These are phyloP conservation scores for Bothrops jararaca DNA, from an alignment of 2,113 vertebrate species.

Conservation along the genomic window DNA sequence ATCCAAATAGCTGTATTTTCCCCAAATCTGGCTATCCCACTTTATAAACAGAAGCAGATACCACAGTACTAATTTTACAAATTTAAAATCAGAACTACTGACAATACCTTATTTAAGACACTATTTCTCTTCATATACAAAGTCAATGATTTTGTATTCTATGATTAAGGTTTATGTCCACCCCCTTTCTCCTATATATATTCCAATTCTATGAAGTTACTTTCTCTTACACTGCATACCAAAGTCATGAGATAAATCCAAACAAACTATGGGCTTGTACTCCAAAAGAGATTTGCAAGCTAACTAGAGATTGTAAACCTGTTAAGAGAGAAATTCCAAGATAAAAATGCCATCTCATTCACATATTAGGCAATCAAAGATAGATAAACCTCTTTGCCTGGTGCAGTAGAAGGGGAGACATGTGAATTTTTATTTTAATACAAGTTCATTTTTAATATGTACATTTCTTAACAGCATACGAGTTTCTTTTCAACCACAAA, in stretches of 20 bases:
- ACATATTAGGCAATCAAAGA: not conserved
- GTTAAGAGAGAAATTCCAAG: not conserved
- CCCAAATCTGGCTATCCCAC: not conserved
- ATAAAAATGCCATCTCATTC: not conserved
- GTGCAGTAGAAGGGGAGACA: not conserved
- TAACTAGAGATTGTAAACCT: not conserved
- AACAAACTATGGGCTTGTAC: not conserved
- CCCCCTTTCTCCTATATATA: not conserved
- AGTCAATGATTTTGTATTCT: not conserved
- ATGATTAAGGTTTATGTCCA: not conserved
- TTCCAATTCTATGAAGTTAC: not conserved
- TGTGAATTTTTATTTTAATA: not conserved
- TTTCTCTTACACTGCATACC: not conserved
- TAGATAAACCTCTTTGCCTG: not conserved
- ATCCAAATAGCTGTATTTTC: not conserved
- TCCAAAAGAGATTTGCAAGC: not conserved
- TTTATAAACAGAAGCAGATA: not conserved
- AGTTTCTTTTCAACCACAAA: not conserved
- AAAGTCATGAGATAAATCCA: not conserved
- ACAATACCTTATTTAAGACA: not conserved
- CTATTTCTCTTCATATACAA: not conserved
- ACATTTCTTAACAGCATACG: not conserved
- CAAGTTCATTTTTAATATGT: not conserved
- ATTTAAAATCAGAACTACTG: not conserved
- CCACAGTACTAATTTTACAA: not conserved